Evolutionary conservation across 1,140 invertebrate species (phyloP), one percentile per base, ranked within the genome.

Genomic region (Wiebesia pumilae): DNA sequence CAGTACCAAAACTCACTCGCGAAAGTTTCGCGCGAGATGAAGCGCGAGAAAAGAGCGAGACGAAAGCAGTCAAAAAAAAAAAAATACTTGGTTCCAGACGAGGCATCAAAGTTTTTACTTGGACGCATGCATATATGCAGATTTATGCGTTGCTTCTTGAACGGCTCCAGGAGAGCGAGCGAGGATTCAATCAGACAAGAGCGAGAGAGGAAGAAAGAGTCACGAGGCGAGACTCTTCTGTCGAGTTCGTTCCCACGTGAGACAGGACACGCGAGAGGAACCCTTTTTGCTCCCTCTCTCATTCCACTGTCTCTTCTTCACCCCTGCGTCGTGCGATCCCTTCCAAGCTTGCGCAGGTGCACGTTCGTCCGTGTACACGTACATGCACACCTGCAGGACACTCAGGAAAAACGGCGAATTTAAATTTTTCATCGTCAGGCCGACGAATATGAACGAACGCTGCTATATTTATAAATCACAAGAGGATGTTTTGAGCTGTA

Each of bases 61-160:
- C 35, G 83, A 88, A 87, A 16, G 14, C 24, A 16, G 75, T 4
- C 75, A 27, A 78, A 27, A 88, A 84, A 78, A 27, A 88, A 84
- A 90, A 89, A 89, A 88, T 88, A 88, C 87, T 88, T 89, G 88
- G 86, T 85, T 89, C 84, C 85, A 89, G 89, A 88, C 89, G 88
- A 88, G 89, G 89, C 90, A 89, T 91, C 90, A 88, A 90, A 91
- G 90, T 91, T 90, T 91, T 92, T 90, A 90, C 90, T 90, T 90
- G 90, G 90, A 87, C 90, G 88, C 90, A 92, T 91, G 90, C 90
- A 92, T 92, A 89, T 92, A 93, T 93, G 92, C 91, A 92, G 90
- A 93, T 93, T 92, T 92, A 93, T 93, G 91, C 91, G 90, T 87
- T 90, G 90, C 91, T 91, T 84, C 89, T 89, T 86, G 87, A 88